A percentile compares a stretch with the other conserved stretches of the same genome.
Evolutionary conservation across 1,140 invertebrate genomes (phyloP).

Genomic region (Gryon sp.): DNA sequence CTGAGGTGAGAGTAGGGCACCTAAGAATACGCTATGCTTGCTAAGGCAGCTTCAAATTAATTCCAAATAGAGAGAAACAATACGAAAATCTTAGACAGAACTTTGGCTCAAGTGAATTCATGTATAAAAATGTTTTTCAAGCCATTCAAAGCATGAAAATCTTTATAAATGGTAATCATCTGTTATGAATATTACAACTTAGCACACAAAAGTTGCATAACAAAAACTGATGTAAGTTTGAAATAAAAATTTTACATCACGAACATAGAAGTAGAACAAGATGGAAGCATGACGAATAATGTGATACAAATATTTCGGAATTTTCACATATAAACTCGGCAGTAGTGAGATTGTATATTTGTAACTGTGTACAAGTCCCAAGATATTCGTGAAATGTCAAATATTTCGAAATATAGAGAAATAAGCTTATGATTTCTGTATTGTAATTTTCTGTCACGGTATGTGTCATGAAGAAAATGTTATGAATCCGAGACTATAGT

Average conservation of each 20-base stretch:
- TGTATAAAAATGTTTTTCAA: constrained; percentile 29
- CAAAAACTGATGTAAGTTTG: not conserved
- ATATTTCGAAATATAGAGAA: constrained; percentile 24
- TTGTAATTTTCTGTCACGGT: constrained; percentile 9
- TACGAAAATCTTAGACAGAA: constrained; percentile 55
- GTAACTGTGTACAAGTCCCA: constrained; percentile 9
- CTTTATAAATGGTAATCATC: constrained; percentile 24
- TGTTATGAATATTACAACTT: constrained; percentile 28
- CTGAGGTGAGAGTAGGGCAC: constrained; percentile 68
- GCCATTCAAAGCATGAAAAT: not conserved
- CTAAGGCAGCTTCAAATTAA: constrained; percentile 76
- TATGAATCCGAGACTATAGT: no score
- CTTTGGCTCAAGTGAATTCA: constrained; percentile 14
- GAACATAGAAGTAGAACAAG: constrained; percentile 1
- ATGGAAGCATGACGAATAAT: constrained; percentile 56
- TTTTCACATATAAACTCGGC: constrained; percentile 23
- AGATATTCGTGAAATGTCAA: constrained; percentile 42
- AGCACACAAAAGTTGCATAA: not conserved
- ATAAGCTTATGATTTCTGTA: constrained; percentile 25
- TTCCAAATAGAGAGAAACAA: constrained; percentile 75
- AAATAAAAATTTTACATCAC: no score
- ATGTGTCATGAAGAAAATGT: no score
- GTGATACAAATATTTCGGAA: constrained; percentile 64
- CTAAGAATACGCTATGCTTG: constrained; percentile 67
- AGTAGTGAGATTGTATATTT: constrained; percentile 7